Conservation (phyloP, 2,888 invertebrate species). For the Nomada ruficornis region DNA sequence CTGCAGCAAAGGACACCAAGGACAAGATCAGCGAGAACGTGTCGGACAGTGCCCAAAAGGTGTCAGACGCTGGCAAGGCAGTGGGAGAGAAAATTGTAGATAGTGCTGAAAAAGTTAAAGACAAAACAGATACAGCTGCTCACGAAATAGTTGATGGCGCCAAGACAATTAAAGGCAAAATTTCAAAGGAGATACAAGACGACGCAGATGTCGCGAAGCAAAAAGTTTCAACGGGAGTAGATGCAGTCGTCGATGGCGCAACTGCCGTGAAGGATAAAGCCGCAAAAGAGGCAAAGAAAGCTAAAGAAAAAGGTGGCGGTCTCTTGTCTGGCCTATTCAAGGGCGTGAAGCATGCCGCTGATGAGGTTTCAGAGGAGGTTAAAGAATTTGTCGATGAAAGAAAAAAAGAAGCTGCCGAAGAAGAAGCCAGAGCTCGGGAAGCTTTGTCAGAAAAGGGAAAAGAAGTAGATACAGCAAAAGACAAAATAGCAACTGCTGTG, state of each 20-base stretch:
- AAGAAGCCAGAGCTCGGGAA: constrained; percentile 60
- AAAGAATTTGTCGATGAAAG: constrained; percentile 83
- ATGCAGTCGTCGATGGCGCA: constrained; percentile 54
- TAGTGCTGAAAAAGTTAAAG: constrained; percentile 66
- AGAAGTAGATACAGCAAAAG: constrained; percentile 81
- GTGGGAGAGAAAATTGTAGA: constrained; percentile 81
- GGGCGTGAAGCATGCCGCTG: constrained; percentile 66
- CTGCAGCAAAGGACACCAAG: constrained; percentile 44
- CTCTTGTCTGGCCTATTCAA: constrained; percentile 72
- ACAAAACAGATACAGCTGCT: constrained; percentile 32
- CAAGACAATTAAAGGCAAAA: constrained; percentile 57
- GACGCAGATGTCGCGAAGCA: constrained; percentile 43
- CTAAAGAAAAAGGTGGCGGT: constrained; percentile 65
- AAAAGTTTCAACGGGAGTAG: constrained; percentile 50
- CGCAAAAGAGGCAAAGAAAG: constrained; percentile 58
- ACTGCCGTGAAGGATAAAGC: constrained; percentile 71
- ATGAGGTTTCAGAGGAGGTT: constrained; percentile 69
- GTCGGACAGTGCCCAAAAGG: constrained; percentile 63
- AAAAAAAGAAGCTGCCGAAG: constrained; percentile 46
- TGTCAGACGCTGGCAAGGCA: constrained; percentile 84
- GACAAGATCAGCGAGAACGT: constrained; percentile 49
- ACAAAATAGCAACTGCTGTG: constrained; percentile 11
- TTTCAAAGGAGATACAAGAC: constrained; percentile 50
- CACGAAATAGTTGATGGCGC: constrained; percentile 45
- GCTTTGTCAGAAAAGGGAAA: constrained; percentile 15